These are phyloP conservation scores for Drosophila watanabei DNA, from an alignment of 1,140 invertebrate species.

Conservation along the genomic window DNA sequence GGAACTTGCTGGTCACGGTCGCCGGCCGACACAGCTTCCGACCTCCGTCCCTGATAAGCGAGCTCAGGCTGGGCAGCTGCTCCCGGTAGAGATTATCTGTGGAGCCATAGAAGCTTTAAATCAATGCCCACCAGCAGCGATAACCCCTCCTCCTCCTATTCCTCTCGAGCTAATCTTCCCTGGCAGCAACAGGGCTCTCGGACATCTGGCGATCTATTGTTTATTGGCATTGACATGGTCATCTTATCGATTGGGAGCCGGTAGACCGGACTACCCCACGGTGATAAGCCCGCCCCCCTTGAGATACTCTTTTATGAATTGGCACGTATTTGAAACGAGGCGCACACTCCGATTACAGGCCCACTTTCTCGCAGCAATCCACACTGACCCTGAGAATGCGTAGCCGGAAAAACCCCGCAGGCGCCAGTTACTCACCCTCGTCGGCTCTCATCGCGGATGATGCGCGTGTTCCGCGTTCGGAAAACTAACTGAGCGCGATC, in stretches of 20 bases:
- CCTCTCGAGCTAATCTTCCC: slow-evolving; percentile 11
- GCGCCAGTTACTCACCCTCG: slow-evolving; percentile 46
- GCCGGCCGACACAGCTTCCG: slow-evolving; percentile 84
- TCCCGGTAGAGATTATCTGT: slow-evolving; percentile 75
- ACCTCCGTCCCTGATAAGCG: slow-evolving; percentile 54
- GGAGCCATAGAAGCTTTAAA: not conserved
- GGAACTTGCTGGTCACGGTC: slow-evolving; percentile 87
- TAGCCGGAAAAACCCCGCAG: slow-evolving; percentile 31
- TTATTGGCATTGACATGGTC: slow-evolving; percentile 23
- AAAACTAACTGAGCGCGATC: not conserved
- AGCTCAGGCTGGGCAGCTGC: slow-evolving; percentile 62
- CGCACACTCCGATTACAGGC: slow-evolving; percentile 1
- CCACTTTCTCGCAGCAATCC: slow-evolving; percentile 10
- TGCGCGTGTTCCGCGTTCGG: slow-evolving; percentile 17
- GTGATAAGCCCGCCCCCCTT: slow-evolving; percentile 26
- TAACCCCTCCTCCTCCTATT: slow-evolving; percentile 33
- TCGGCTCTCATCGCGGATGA: slow-evolving; percentile 49
- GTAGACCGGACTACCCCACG: slow-evolving; percentile 14
- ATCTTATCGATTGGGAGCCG: slow-evolving; percentile 23
- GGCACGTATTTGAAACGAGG: slow-evolving; percentile 46
- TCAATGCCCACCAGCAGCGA: not conserved
- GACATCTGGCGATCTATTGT: slow-evolving; percentile 17
- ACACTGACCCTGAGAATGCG: slow-evolving; percentile 10
- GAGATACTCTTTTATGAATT: slow-evolving; percentile 53
- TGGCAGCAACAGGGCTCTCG: slow-evolving; percentile 33